These are phyloP conservation scores for Toxonevra muliebris DNA, from an alignment of 2,888 invertebrate species.

Conservation along the genomic window DNA sequence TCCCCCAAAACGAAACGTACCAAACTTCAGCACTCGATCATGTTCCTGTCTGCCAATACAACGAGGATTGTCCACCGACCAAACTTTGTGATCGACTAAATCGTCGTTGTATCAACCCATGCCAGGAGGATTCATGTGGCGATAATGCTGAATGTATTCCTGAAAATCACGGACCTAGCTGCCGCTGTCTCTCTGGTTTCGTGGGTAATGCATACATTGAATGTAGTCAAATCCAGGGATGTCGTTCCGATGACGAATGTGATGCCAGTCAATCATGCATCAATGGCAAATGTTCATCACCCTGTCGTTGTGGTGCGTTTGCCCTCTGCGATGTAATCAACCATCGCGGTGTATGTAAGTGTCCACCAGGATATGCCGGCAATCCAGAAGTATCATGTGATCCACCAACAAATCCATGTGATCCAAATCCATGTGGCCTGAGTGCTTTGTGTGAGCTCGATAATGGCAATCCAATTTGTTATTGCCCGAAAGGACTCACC, in stretches of 20 bases:
- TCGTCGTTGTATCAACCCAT: constrained; percentile 84
- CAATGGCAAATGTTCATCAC: constrained; percentile 79
- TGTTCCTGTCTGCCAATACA: constrained; percentile 82
- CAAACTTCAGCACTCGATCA: constrained; percentile 62
- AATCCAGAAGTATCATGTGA: constrained; percentile 78
- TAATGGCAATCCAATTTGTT: constrained; percentile 86
- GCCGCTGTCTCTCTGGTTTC: constrained; percentile 77
- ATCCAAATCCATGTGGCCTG: constrained; percentile 87
- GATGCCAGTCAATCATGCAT: constrained; percentile 79
- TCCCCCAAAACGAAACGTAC: constrained; percentile 41
- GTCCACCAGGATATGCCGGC: constrained; percentile 82
- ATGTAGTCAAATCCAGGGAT: constrained; percentile 76
- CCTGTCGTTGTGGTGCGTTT: constrained; percentile 80
- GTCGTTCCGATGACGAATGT: constrained; percentile 78
- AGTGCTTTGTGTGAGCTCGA: constrained; percentile 86
- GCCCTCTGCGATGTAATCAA: constrained; percentile 84
- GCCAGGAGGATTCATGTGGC: constrained; percentile 81
- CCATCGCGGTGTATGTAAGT: constrained; percentile 83
- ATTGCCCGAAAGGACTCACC: constrained; percentile 87
- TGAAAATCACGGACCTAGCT: constrained; percentile 78
- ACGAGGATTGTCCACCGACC: constrained; percentile 89
- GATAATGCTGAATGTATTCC: constrained; percentile 83
- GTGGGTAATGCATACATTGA: constrained; percentile 81
- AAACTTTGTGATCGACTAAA: constrained; percentile 86
- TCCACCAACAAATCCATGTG: constrained; percentile 80